Base-by-base conservation (phyloP, 2,113 vertebrate species). In the Aphelocoma coerulescens region DNA sequence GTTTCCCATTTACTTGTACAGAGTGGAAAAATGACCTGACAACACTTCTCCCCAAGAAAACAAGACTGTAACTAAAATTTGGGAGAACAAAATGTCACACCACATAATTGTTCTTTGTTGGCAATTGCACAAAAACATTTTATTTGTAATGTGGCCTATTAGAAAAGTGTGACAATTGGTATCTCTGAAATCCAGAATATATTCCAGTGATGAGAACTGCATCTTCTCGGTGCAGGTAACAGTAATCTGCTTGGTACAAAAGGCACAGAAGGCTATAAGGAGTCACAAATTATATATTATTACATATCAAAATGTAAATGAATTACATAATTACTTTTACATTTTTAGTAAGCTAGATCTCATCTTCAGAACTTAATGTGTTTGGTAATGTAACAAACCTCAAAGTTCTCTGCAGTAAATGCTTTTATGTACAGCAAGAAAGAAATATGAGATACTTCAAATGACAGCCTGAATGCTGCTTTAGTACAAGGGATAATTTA, bases 171-270 rank as follows among this genome's bases (percentile, higher is more conserved):
- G 86, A 93, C 76, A 91, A 89, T 80, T 80, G 59, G 35, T 85
- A 95, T 97, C 91, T 94, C 85, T 91, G 78, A 94, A 87, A 91
- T 94, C 74, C 90, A 95, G 89, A 44, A 78, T 65, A 57, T 51
- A 67, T 55, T 94, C 85, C 61, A 62, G 37, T 57, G 46, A 93
- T 92, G 85, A 95, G 41, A 95, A 85, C 35, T 91, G 37, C 59
- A 59, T 85, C 88, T 88, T 81, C 43, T 85, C 59, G 33, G 59
- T 18, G 4, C 58, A 61, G 3, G 11, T 43, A 89, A 69, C 16
- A 78, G 33, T 51, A 16, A 92, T 18, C 9, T 77, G 74, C 71
- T 75, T 69, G 88, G 55, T 88, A 72, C 32, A 84, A 77, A 93
- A 10, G 28, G n/a, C 41, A 92, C 21, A 55, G 65, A 74, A 79